Evolutionary conservation across 2,888 invertebrate species (phyloP), one percentile per base, ranked within the genome.

Genomic region (Sinhomidia bicolor): DNA sequence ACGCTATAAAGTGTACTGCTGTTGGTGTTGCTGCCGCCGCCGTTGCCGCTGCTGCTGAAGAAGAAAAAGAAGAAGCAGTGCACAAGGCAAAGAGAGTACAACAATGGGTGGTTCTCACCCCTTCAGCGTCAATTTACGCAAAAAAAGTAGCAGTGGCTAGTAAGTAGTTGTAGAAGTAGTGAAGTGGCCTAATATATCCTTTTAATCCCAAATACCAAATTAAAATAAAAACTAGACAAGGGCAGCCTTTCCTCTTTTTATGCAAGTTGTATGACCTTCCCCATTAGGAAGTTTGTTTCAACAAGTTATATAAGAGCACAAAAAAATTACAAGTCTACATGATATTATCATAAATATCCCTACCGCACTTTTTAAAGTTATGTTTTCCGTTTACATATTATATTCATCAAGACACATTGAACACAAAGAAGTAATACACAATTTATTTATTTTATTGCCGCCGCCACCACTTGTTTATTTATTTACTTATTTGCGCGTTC

Each of bases 191-290:
- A 79, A 81, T 65, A 84, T 83, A 84, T 80, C 79, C 79, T 89
- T 86, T 78, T 74, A 85, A 89, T 87, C 85, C 85, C 44, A 89
- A 88, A 89, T 89, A 84, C 84, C 80, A 60, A 89, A 89, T 86
- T 89, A 86, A 88, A 90, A 90, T 85, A 89, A 89, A 90, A 90
- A 88, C 65, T 89, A 88, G 89, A 89, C 90, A 90, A 90, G 90
- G 90, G 89, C 89, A 90, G 82, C 84, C 88, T 84, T 90, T 86
- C 87, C 88, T 89, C 85, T 89, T 88, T 84, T 78, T 84, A 79
- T 71, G 71, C 79, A 82, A 65, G 81, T 23, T 80, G 74, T 79
- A 32, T 85, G 90, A 90, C 90, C 90, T 90, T 90, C 90, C 89
- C 83, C 87, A 90, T 90, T 90, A 90, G 88, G 88, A 90, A 90